A percentile compares a stretch with the other conserved stretches of the same genome.
These are phyloP conservation scores for Nothura maculosa DNA, from an alignment of 2,797 vertebrate genomes.

Conservation along the genomic window DNA sequence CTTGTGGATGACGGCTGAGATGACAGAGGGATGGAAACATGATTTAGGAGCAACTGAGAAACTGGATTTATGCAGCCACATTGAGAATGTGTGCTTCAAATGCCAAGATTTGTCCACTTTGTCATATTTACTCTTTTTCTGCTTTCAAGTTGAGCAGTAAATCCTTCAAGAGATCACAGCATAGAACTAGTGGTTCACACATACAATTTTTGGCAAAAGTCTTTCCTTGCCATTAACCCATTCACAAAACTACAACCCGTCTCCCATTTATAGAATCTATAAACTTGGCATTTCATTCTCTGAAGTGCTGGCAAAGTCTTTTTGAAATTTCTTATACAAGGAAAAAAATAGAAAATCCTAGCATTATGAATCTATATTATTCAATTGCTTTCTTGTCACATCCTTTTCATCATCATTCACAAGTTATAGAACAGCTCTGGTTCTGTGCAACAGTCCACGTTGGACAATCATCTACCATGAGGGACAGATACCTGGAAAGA, in stretches of 20 bases:
- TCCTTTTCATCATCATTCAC: not conserved
- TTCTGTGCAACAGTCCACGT: not conserved
- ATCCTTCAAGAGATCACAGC: not conserved
- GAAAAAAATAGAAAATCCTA: not conserved
- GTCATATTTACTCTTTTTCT: not conserved
- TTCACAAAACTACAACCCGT: not conserved
- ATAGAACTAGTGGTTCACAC: not conserved
- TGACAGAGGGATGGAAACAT: not conserved
- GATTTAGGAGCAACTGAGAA: rapidly evolving
- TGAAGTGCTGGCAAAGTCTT: not conserved
- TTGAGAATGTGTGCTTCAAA: not conserved
- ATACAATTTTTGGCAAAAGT: not conserved
- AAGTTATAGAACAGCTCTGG: not conserved
- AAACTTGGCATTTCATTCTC: not conserved
- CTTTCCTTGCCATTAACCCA: rapidly evolving
- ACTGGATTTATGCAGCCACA: not conserved
- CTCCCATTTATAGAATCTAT: not conserved
- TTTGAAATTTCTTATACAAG: not conserved
- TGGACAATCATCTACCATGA: not conserved
- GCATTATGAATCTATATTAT: not conserved
- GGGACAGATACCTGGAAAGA: not conserved
- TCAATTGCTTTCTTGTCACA: not conserved
- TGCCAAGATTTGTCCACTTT: not conserved
- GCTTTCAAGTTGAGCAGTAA: not conserved
- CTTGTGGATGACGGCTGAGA: not conserved